Evolutionary conservation across 92 coral and sea anemone genomes (phyloP), one percentile per base, ranked within the genome.

Genomic region (Heteractis magnifica): DNA sequence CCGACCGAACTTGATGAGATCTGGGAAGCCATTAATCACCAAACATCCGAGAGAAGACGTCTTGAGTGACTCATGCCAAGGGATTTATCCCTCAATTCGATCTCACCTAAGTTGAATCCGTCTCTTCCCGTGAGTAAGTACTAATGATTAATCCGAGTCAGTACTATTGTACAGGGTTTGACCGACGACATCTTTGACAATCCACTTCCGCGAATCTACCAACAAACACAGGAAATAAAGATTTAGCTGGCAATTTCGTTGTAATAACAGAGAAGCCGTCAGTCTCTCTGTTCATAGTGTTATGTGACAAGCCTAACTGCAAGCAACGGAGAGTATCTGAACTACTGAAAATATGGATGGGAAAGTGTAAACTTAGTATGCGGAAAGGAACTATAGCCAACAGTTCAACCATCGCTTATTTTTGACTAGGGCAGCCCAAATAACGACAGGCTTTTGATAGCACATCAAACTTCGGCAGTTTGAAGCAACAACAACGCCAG

Each of bases 141-240:
- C 49, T 51, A 81, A 79, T 79, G 76, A 80, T 62, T 55, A 68
- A 51, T 65, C 20, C 18, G 12, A 49, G 11, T 55, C 11, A 19
- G 62, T 41, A 68, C 84, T 81, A 10, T 49, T 44, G 0, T 51
- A 71, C 18, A 56, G n/a, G 44, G 56, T n/a, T 20, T 51, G 12
- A 6, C 59, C 68, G 12, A 19, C 76, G 84, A 71, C 49, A 19
- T 51, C 34, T 19, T 10, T 70, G 84, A 81, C 84, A 81, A 51
- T n/a, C 9, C 10, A 51, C 34, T 81, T 81, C 84, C 84, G 77
- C 23, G 70, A 71, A 51, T 81, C 77, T 77, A 68, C 84, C 51
- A 68, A 48, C 13, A 68, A 70, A 81, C 77, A 81, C 13, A 70
- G 77, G 84, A 81, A 68, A 81, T 64, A 52, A 34, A 65, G 77